phyloP scores from a whole-genome alignment of 2,888 invertebrate species.

The Corythucha ciliata region DNA sequence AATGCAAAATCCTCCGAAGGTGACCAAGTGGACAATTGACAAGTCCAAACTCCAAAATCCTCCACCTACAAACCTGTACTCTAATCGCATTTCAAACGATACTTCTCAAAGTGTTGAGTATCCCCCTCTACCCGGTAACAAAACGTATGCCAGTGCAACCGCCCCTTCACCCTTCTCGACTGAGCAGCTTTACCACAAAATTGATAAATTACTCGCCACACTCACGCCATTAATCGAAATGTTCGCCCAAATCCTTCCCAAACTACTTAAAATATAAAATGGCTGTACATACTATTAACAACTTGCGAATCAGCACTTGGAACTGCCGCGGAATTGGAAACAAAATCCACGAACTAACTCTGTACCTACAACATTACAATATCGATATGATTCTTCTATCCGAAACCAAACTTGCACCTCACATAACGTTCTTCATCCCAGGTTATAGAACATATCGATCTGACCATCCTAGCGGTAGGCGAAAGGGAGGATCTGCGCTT shows the following conservation, averaged over 20 bases:
- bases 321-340: neutral
- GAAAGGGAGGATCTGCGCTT: constrained; percentile 7
- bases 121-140: neutral
- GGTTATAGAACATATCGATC: neutral
- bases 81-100: neutral
- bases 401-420: constrained; percentile 7
- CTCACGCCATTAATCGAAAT: constrained; percentile 7
- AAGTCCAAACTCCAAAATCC: neutral
- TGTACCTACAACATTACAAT: neutral
- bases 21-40: neutral
- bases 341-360: neutral
- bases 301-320: constrained; percentile 9
- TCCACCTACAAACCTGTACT: neutral
- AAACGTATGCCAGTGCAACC: constrained; percentile 9
- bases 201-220: constrained; percentile 9
- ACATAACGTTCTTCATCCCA: neutral
- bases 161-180: constrained; percentile 5
- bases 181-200: constrained; percentile 2
- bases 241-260: constrained; percentile 10
- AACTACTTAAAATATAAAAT: constrained; percentile 5
- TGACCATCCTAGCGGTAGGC: constrained; percentile 8
- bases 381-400: constrained; percentile 2
- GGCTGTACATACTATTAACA: neutral
- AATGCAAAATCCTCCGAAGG: no score
- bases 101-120: neutral